phyloP scores from a whole-genome alignment of 2,797 vertebrate genomes.

The Pterois miles region DNA sequence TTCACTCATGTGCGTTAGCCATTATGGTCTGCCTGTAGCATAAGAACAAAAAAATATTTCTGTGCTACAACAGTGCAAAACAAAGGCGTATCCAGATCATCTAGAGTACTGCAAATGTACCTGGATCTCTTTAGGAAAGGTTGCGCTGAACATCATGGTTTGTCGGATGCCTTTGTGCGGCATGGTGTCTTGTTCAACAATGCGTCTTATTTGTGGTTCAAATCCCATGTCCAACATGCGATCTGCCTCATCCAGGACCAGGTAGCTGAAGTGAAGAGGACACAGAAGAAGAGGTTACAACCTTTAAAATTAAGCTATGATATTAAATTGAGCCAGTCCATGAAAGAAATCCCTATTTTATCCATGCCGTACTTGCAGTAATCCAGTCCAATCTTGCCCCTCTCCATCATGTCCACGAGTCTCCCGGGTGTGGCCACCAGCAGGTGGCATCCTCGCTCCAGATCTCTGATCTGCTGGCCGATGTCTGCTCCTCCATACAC shows the following conservation, averaged over 20 bases:
- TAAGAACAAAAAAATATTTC: too few species aligned
- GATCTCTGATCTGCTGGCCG: constrained; percentile 95
- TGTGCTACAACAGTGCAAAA: background rate
- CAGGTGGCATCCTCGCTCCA: constrained; percentile 95
- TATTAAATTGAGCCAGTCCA: background rate
- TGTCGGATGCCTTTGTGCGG: constrained; percentile 94
- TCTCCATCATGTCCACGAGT: constrained; percentile 98
- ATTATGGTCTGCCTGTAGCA: background rate
- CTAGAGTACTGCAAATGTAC: constrained; percentile 64
- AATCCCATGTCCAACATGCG: constrained; percentile 99
- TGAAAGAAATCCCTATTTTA: background rate
- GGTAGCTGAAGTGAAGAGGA: constrained; percentile 81
- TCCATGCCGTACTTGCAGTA: constrained; percentile 89
- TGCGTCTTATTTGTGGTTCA: constrained; percentile 96
- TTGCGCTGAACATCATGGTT: constrained; percentile 99
- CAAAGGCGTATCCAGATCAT: background rate
- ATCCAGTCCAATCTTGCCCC: constrained; percentile 95
- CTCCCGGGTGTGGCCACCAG: constrained; percentile 95
- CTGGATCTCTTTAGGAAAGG: constrained; percentile 99
- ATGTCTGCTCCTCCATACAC: constrained; percentile 97
- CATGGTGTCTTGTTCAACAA: constrained; percentile 97
- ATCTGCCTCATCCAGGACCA: constrained; percentile 96
- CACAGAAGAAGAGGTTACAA: background rate
- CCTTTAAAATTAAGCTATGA: background rate
- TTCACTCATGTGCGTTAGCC: background rate